Conservation (phyloP, 2,113 vertebrate species). For the Guaruba guarouba region DNA sequence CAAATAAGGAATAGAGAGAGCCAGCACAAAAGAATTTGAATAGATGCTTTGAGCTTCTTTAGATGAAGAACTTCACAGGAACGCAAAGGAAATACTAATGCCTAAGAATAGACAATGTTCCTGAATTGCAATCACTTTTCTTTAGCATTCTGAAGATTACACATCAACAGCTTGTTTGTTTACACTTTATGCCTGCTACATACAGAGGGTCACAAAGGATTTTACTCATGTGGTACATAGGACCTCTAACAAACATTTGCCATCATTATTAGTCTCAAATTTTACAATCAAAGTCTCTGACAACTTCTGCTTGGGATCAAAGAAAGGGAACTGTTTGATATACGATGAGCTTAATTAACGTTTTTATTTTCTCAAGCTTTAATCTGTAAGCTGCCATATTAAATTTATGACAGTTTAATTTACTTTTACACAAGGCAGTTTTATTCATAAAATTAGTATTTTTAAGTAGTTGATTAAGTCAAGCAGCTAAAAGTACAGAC, state of each 20-base stretch:
- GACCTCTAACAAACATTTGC: neutral
- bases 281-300: neutral
- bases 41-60: neutral
- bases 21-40: neutral
- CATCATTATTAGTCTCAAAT: neutral
- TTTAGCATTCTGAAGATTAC: neutral
- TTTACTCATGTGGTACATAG: neutral
- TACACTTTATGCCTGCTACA: neutral
- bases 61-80: neutral
- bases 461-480: neutral
- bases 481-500: neutral
- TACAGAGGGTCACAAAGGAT: neutral
- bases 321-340: neutral
- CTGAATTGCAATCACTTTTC: neutral
- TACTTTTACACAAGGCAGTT: neutral
- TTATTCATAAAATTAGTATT: neutral
- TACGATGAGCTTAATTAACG: constrained; percentile 17
- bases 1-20: neutral
- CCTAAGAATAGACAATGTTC: neutral
- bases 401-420: constrained; percentile 10
- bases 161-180: neutral
- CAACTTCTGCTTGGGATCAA: constrained; percentile 6
- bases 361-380: neutral
- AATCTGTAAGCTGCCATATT: neutral
- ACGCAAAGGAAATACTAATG: neutral